Evolutionary conservation across 30 jellyfish, hydroid and myxozoan species (phyloP).

Genomic region (Aurelia sp.): DNA sequence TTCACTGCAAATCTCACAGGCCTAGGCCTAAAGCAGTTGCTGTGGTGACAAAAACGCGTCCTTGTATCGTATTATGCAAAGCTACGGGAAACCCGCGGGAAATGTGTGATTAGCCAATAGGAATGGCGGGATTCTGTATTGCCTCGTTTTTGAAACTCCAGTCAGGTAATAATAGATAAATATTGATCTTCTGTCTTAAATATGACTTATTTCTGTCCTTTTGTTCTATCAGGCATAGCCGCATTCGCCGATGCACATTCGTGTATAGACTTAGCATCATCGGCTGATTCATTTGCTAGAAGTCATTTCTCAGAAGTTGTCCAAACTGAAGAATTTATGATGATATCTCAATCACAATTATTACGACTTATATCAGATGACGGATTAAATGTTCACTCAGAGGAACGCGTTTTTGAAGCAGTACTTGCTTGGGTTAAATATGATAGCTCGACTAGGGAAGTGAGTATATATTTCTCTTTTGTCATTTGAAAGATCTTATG

Average conservation of each 20-base stretch:
- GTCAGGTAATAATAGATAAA: too few relatives aligned
- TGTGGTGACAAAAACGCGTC: too few relatives aligned
- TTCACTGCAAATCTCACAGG: too few relatives aligned
- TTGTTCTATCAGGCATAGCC: slow-evolving; percentile 75
- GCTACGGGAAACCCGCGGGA: too few relatives aligned
- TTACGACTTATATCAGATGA: slow-evolving; percentile 83
- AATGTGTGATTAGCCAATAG: too few relatives aligned
- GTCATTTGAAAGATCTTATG: too few relatives aligned
- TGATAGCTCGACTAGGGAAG: slow-evolving; percentile 77
- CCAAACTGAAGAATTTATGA: slow-evolving; percentile 91
- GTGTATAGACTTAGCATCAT: slow-evolving; percentile 79
- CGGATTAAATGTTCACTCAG: slow-evolving; percentile 90
- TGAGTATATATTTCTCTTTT: slow-evolving; percentile 7
- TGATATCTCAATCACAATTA: slow-evolving; percentile 72
- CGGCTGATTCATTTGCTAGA: slow-evolving; percentile 88
- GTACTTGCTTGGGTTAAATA: slow-evolving; percentile 93
- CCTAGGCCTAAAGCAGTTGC: too few relatives aligned
- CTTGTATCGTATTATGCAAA: too few relatives aligned
- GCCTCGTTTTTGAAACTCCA: too few relatives aligned
- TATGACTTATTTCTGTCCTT: too few relatives aligned
- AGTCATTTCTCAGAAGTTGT: slow-evolving; percentile 94
- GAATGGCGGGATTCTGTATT: too few relatives aligned
- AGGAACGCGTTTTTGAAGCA: slow-evolving; percentile 96
- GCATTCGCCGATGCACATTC: slow-evolving; percentile 97
- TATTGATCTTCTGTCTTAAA: too few relatives aligned